Conservation (phyloP, 35 echinoderm and acorn worm genomes). For the Ophiothrix spiculata region DNA sequence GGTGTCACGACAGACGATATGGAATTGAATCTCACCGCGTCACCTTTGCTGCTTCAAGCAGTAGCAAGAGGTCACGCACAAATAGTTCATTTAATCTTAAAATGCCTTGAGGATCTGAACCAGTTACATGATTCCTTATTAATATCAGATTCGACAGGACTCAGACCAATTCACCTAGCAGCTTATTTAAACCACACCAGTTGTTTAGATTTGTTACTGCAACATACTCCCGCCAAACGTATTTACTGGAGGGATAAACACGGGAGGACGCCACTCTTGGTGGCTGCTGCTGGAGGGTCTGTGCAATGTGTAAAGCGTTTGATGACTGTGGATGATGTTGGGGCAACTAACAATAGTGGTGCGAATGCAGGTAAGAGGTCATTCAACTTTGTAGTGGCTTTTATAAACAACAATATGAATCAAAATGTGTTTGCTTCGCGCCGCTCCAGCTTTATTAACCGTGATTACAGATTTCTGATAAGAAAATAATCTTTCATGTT, state of each 20-base stretch:
- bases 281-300: constrained; percentile 23
- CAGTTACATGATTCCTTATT: not conserved
- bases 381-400: too few relatives aligned
- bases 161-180: constrained; percentile 23
- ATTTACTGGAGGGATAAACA: constrained; percentile 22
- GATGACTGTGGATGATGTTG: constrained; percentile 17
- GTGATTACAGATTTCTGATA: too few relatives aligned
- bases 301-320: constrained; percentile 29
- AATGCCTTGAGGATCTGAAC: constrained; percentile 11
- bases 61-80: constrained; percentile 12
- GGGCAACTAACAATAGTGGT: constrained; percentile 3
- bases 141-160: not conserved
- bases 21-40: not conserved
- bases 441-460: too few relatives aligned
- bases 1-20: not conserved
- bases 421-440: too few relatives aligned
- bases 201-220: constrained; percentile 17
- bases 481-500: too few relatives aligned
- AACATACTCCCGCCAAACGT: not conserved
- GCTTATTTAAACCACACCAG: constrained; percentile 13
- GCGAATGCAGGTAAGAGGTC: constrained; percentile 13
- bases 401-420: too few relatives aligned
- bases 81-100: constrained; percentile 28
- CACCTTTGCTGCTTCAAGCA: constrained; percentile 23
- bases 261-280: not conserved